Evolutionary conservation across 2,113 vertebrate species (phyloP).

Genomic region (Eclectus roratus): DNA sequence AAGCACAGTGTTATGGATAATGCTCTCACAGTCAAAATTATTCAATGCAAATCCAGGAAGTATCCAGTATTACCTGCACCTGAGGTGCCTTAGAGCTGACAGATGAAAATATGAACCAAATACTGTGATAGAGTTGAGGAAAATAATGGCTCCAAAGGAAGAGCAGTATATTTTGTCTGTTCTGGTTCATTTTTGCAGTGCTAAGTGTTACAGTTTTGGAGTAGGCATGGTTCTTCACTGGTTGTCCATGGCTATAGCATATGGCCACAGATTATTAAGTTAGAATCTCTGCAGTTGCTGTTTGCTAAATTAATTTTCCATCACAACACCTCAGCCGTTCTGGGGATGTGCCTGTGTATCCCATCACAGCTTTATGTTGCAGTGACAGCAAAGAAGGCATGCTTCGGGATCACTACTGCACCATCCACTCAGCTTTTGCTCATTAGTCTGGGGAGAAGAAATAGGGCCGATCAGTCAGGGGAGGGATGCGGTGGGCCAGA

Average conservation of each 20-base stretch:
- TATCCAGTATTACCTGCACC: background rate
- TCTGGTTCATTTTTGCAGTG: background rate
- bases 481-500: background rate
- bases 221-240: background rate
- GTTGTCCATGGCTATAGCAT: background rate
- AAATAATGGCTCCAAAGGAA: background rate
- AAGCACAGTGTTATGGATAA: background rate
- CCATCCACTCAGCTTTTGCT: background rate
- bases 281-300: background rate
- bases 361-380: background rate
- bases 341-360: background rate
- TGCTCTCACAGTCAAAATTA: background rate
- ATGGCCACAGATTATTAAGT: background rate
- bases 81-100: background rate
- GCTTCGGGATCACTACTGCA: accelerated
- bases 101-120: background rate
- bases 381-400: background rate
- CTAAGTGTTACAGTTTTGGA: background rate
- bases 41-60: background rate
- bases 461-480: background rate
- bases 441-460: background rate
- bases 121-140: background rate
- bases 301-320: background rate
- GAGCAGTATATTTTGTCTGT: background rate
- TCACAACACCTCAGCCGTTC: background rate